These are phyloP conservation scores for Bubo scandiacus DNA, from an alignment of 2,113 vertebrate species.

Conservation along the genomic window DNA sequence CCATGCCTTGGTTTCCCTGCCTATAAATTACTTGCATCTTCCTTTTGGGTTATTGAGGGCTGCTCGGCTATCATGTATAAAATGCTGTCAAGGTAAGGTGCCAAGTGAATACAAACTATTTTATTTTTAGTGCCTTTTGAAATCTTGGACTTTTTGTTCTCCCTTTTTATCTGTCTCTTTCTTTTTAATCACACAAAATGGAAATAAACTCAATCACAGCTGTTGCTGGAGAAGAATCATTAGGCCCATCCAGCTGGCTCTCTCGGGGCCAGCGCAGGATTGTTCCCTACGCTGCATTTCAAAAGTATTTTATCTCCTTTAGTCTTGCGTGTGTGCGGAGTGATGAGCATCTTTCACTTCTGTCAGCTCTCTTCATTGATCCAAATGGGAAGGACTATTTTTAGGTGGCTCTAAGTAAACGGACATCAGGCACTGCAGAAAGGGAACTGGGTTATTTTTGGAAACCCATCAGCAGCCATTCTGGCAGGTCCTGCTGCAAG, in stretches of 20 bases:
- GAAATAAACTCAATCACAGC: conserved; percentile 42
- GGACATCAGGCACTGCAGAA: background rate
- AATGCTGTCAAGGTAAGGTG: conserved; percentile 14
- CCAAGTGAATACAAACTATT: background rate
- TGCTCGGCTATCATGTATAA: background rate
- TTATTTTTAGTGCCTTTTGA: conserved; percentile 51
- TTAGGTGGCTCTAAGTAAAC: background rate
- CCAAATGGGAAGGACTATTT: conserved; percentile 9
- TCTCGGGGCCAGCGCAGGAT: background rate
- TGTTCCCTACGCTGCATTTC: background rate
- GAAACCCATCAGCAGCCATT: background rate
- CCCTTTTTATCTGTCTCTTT: conserved; percentile 23
- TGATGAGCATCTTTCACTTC: conserved; percentile 4
- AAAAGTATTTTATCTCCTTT: background rate
- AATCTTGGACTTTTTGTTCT: conserved; percentile 48
- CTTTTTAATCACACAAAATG: conserved; percentile 39
- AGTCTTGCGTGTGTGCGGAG: background rate
- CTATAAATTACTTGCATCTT: background rate
- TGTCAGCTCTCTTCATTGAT: background rate
- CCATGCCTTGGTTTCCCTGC: background rate
- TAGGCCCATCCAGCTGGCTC: conserved; percentile 39
- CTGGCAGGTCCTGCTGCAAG: background rate
- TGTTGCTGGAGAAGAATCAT: conserved; percentile 39
- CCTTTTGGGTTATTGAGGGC: background rate
- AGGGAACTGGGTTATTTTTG: background rate